A percentile compares a stretch with the other conserved stretches of the same genome.
phyloP scores from a whole-genome alignment of 1,140 invertebrate genomes.

The Drosophila tani region DNA sequence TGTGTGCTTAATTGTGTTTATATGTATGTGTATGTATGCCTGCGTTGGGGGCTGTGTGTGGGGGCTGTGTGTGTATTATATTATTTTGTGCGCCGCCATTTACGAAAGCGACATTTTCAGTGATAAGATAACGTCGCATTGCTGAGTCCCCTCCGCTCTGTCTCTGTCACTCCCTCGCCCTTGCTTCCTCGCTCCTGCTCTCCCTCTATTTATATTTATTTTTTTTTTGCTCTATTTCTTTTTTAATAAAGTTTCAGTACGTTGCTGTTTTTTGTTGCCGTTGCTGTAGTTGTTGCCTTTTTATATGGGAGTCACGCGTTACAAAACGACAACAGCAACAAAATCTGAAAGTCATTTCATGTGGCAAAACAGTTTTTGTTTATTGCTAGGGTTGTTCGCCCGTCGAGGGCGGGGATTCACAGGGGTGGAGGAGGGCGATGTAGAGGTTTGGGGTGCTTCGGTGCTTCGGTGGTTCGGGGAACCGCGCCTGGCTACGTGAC shows the following conservation, averaged over 20 bases:
- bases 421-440: neutral
- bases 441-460: neutral
- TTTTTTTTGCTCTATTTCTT: slow-evolving; percentile 69
- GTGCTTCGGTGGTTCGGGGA: slow-evolving; percentile 3
- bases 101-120: slow-evolving; percentile 75
- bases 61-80: slow-evolving; percentile 43
- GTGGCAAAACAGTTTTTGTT: slow-evolving; percentile 69
- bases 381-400: slow-evolving; percentile 59
- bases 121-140: slow-evolving; percentile 70
- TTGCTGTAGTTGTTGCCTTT: neutral
- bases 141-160: slow-evolving; percentile 46
- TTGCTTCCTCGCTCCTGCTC: neutral
- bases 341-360: slow-evolving; percentile 75
- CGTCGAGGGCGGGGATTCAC: slow-evolving; percentile 10
- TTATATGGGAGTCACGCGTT: slow-evolving; percentile 78
- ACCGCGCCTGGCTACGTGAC: slow-evolving; percentile 65
- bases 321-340: slow-evolving; percentile 58
- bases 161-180: slow-evolving; percentile 21
- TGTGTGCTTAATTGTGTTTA: slow-evolving; percentile 10
- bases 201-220: slow-evolving; percentile 60
- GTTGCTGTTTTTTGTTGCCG: slow-evolving; percentile 24
- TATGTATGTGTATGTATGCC: neutral
- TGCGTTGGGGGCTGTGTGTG: slow-evolving; percentile 8
- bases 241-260: slow-evolving; percentile 71
- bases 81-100: slow-evolving; percentile 76